Base-by-base conservation (phyloP, 2,113 vertebrate genomes). In the Chloroceryle aenea region DNA sequence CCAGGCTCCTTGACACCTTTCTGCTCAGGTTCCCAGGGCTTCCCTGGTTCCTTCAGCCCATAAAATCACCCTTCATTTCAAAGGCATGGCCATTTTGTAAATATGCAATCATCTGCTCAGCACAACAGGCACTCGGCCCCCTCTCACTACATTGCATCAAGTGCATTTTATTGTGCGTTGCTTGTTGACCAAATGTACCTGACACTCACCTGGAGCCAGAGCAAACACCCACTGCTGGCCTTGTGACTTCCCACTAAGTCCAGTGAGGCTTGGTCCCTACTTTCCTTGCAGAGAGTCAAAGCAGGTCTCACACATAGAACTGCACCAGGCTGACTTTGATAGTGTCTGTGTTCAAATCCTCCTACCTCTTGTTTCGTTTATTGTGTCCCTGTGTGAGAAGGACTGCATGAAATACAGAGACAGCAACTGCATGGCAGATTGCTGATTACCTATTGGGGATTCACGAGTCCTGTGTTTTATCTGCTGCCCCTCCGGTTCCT, bases 181-280 rank as follows among this genome's bases (percentile, higher is more conserved):
- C 10, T 81, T 74, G 40, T 47, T 73, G 29, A 40, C 14, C 50
- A 80, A 26, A 42, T 0, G 3, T 29, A 30, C 48, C 21, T 30
- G 53, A 12, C 7, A 19, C 36, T 91, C 22, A 26, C 12, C 18
- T 73, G 58, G 29, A 43, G 50, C 21, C 1, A 1, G 18, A 93
- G 72, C 23, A 43, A 83, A 74, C 3, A 21, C 7, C 8, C 32
- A 30, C 4, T 0, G 2, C 22, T 3, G 1, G 18, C 47, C n/a
- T 20, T 27, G 14, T 1, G 2, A 22, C n/a, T 67, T 20, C 14
- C 4, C 2, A 0, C 26, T 8, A 7, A 43, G 36, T 56, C 29
- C 4, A 2, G 13, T 0, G 0, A 73, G 29, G 3, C 30, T 83
- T 59, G 13, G 36, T 14, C 45, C 43, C 2, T 1, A 7, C 2